Evolutionary conservation across 2,888 invertebrate species (phyloP), one percentile per base, ranked within the genome.

Genomic region (Amphipoea lucens): DNA sequence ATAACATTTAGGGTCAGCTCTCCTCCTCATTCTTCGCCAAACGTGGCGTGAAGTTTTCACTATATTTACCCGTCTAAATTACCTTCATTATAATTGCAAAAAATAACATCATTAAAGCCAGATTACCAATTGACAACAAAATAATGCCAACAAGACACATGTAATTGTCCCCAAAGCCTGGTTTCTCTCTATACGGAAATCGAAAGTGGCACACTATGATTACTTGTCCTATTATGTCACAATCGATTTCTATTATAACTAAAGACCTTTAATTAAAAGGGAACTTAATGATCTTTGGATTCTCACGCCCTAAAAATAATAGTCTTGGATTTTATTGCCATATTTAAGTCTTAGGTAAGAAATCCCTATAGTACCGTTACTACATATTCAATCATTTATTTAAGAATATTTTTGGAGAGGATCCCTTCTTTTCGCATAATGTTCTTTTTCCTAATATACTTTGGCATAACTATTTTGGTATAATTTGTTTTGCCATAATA

Each of bases 241-340:
- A 73, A 76, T 79, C 78, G 78, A 86, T 88, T 89, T 82, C 86
- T 89, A 79, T 82, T 82, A 89, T 81, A 85, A 69, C n/a, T 74
- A 63, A 84, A 84, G 42, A 79, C 54, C 65, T 87, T 80, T 89
- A 83, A 89, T 87, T 77, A 85, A 66, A 48, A 63, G 63, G 60
- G 73, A 81, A 75, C 60, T 57, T 69, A 82, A 74, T 79, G 14
- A 67, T 57, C 66, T 81, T 81, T 68, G 4, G 67, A 74, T 73
- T 87, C 81, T 65, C 87, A 84, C 63, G 85, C 62, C 36, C 57
- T 65, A 20, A 71, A 57, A 76, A 63, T 57, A 45, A 70, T 48
- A 54, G n/a, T 70, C 69, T 65, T 74, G 57, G 12, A 72, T 40
- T 75, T 73, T 70, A 70, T 70, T 57, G 40, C 62, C 57, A 23